phyloP scores from a whole-genome alignment of 2,888 invertebrate species.

The Scaptodrosophila latifasciaeformis region DNA sequence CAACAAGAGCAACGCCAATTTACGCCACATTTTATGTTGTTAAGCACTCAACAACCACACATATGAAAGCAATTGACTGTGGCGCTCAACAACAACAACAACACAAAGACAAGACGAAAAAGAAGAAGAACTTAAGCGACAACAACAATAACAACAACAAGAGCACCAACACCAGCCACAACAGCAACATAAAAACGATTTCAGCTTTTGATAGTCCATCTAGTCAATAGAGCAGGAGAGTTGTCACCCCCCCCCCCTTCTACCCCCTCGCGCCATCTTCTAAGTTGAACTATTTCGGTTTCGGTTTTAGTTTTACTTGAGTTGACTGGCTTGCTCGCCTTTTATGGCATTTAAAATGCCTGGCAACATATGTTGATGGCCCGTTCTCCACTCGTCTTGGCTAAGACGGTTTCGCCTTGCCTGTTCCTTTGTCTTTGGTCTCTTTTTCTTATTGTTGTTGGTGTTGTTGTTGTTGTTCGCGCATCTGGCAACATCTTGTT shows the following conservation, averaged over 20 bases:
- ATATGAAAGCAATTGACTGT: slow-evolving; percentile 52
- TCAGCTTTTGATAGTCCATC: too few relatives aligned
- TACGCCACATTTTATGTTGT: slow-evolving; percentile 35
- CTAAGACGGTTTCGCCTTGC: slow-evolving; percentile 5
- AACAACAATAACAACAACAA: too few relatives aligned
- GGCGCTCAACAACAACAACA: slow-evolving; percentile 32
- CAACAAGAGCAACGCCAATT: slow-evolving; percentile 19
- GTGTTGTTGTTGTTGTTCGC: slow-evolving; percentile 43
- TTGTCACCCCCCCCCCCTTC: too few relatives aligned
- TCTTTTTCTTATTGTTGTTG: slow-evolving; percentile 18
- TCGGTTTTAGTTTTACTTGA: slow-evolving; percentile 22
- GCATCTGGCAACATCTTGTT: slow-evolving; percentile 68
- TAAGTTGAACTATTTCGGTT: too few relatives aligned
- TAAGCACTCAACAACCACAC: slow-evolving; percentile 18
- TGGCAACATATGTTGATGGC: slow-evolving; percentile 30
- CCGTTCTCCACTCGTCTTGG: slow-evolving; percentile 17
- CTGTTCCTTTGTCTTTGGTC: neutral
- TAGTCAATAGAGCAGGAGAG: too few relatives aligned
- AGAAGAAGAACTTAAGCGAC: too few relatives aligned
- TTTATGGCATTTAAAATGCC: slow-evolving; percentile 34
- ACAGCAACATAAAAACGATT: too few relatives aligned
- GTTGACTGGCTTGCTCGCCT: slow-evolving; percentile 22
- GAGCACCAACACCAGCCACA: too few relatives aligned
- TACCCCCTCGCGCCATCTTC: too few relatives aligned
- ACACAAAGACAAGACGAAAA: too few relatives aligned